phyloP scores from a whole-genome alignment of 2,797 vertebrate species.

The Argyrosomus regius region DNA sequence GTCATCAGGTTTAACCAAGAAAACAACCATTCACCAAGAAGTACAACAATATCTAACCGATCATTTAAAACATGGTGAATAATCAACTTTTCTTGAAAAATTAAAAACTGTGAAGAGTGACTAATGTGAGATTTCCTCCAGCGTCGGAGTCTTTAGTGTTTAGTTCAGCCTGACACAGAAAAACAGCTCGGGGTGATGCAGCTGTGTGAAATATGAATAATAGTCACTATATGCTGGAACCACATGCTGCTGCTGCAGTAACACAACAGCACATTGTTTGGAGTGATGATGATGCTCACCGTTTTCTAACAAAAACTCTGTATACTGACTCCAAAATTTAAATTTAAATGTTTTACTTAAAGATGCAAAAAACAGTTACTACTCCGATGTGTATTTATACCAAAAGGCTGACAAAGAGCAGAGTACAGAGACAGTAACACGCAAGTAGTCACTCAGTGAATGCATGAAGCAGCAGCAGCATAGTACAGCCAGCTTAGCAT shows the following conservation, averaged over 20 bases:
- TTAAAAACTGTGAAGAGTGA: background rate
- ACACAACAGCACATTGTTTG: background rate
- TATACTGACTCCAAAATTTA: too few species aligned
- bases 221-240: background rate
- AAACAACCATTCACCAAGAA: background rate
- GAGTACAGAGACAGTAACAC: too few species aligned
- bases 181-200: background rate
- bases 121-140: slow-evolving; percentile 20
- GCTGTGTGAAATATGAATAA: slow-evolving; percentile 13
- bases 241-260: background rate
- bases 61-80: background rate
- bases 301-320: background rate
- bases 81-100: background rate
- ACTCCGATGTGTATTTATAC: too few species aligned
- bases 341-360: too few species aligned
- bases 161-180: background rate
- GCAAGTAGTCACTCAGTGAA: too few species aligned
- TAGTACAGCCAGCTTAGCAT: too few species aligned
- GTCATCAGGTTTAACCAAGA: background rate
- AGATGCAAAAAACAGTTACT: too few species aligned
- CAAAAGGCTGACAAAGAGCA: too few species aligned
- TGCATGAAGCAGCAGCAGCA: too few species aligned
- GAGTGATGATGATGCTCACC: background rate
- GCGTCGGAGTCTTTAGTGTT: slow-evolving; percentile 14
- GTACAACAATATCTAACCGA: background rate